Conservation (phyloP, 2,113 vertebrate genomes). For the Sebastes schlegelii region DNA sequence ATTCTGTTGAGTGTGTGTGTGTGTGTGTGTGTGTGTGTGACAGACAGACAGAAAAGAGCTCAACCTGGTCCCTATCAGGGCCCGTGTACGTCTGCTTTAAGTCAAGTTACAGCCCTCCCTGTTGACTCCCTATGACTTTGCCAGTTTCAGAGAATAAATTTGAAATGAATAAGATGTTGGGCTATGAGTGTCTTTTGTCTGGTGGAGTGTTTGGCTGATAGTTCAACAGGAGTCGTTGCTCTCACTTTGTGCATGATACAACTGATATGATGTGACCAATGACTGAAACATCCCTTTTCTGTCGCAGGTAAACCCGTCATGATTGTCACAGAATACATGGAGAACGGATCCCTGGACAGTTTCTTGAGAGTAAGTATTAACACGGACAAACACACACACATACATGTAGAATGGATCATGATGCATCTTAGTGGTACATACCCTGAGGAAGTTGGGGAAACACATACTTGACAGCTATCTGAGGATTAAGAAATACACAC, state of each 20-base stretch:
- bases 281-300: slow-evolving; percentile 5
- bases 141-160: slow-evolving; percentile 43
- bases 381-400: not conserved
- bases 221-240: not conserved
- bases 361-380: slow-evolving; percentile 78
- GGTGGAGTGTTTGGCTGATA: not conserved
- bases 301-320: slow-evolving; percentile 80
- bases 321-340: slow-evolving; percentile 84
- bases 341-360: slow-evolving; percentile 82
- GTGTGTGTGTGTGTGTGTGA: slow-evolving; percentile 8
- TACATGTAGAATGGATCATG: not conserved
- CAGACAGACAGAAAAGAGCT: slow-evolving; percentile 18
- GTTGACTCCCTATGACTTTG: slow-evolving; percentile 22
- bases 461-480: not conserved
- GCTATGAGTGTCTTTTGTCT: not conserved
- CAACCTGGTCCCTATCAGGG: slow-evolving; percentile 45
- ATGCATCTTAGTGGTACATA: not conserved
- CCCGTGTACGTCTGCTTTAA: slow-evolving; percentile 48
- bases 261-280: not conserved
- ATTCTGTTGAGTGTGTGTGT: slow-evolving; percentile 49
- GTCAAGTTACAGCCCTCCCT: slow-evolving; percentile 32
- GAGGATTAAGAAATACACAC: not conserved
- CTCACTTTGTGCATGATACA: not conserved
- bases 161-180: not conserved
- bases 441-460: not conserved